A percentile compares a stretch with the other conserved stretches of the same genome.
Evolutionary conservation across 2,113 vertebrate genomes (phyloP).

Genomic region (Hemichromis elongatus): DNA sequence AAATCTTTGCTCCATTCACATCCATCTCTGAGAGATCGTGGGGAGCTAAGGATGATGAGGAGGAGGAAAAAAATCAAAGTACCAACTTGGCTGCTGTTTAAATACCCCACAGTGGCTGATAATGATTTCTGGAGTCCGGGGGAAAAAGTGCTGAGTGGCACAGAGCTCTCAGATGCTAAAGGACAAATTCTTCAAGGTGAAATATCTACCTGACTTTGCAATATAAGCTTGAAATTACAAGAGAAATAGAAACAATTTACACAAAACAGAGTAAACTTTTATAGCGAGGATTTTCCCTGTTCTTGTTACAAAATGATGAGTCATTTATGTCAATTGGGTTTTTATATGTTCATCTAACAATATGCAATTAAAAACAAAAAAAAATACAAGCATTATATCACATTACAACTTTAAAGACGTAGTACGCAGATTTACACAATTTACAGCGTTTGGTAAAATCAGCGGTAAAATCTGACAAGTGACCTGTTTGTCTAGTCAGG

Average conservation of each 20-base stretch:
- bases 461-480: background rate
- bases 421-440: too few species aligned
- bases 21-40: conserved; percentile 9
- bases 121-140: conserved; percentile 64
- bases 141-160: conserved; percentile 68
- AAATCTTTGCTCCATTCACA: conserved; percentile 5
- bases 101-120: conserved; percentile 65
- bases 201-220: conserved; percentile 61
- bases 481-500: background rate
- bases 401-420: background rate
- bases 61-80: conserved; percentile 62
- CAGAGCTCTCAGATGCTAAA: conserved; percentile 59
- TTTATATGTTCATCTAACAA: background rate
- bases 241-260: background rate
- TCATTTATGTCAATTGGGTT: background rate
- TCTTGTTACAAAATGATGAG: background rate
- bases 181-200: conserved; percentile 72
- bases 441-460: too few species aligned
- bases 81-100: conserved; percentile 56
- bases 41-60: conserved; percentile 26
- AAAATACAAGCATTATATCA: background rate
- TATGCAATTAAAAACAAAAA: background rate
- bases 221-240: conserved; percentile 34
- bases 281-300: background rate
- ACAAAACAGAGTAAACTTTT: background rate